Evolutionary conservation across 2,797 vertebrate species (phyloP).

Genomic region (Mareca strepera): DNA sequence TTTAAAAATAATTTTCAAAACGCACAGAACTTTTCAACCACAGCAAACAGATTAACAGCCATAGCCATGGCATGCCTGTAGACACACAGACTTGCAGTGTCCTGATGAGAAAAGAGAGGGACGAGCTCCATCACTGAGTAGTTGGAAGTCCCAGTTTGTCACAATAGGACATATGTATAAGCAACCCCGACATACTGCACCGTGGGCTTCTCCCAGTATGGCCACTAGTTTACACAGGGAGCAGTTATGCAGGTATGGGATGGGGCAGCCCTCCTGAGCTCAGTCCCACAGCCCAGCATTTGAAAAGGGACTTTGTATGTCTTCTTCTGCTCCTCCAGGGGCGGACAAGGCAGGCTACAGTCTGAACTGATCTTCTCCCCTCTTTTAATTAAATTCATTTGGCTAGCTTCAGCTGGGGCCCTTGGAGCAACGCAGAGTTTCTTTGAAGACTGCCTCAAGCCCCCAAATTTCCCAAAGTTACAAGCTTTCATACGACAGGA

Average conservation of each 20-base stretch:
- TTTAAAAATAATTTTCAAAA: slow-evolving; percentile 1
- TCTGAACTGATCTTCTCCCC: background rate
- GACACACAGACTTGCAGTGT: background rate
- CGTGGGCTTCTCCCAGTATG: accelerated
- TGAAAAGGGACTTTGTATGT: background rate
- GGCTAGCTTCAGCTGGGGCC: background rate
- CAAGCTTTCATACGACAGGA: background rate
- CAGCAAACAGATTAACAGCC: background rate
- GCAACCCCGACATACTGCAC: too few species aligned
- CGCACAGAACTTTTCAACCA: background rate
- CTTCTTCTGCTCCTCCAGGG: background rate
- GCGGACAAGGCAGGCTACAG: background rate
- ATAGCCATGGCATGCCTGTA: accelerated
- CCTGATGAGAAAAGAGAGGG: background rate
- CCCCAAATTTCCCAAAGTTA: background rate
- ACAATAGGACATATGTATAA: background rate
- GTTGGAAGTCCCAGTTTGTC: background rate
- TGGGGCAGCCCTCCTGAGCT: background rate
- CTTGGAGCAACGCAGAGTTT: background rate
- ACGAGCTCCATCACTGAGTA: background rate
- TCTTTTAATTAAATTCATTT: background rate
- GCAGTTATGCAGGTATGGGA: accelerated
- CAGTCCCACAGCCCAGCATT: background rate
- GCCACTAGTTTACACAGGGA: accelerated
- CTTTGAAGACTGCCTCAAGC: background rate